These are phyloP conservation scores for Trichonephila clavipes DNA, from an alignment of 1,140 invertebrate species.

Conservation along the genomic window DNA sequence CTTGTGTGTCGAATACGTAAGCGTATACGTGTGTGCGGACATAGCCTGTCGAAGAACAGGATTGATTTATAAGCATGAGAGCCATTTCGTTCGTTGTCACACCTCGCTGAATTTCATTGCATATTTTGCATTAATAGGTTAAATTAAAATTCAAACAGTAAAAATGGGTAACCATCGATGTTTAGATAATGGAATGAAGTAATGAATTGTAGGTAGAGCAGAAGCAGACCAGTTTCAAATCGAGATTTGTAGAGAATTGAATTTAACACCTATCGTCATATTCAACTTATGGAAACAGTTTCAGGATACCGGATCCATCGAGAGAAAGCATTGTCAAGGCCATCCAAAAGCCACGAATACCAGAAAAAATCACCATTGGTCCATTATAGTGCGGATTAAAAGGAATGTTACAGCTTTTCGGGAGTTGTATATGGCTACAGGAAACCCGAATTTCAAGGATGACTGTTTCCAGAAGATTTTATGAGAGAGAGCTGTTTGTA, in stretches of 20 bases:
- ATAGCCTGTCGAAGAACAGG: no score
- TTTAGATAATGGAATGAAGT: no score
- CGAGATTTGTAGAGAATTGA: slow-evolving; percentile 1
- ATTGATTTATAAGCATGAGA: no score
- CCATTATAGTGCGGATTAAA: not conserved
- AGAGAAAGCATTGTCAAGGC: not conserved
- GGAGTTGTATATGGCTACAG: not conserved
- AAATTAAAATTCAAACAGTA: no score
- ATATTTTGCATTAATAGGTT: no score
- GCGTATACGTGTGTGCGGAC: no score
- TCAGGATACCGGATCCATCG: not conserved
- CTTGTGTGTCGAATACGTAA: no score
- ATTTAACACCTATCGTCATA: not conserved
- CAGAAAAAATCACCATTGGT: not conserved
- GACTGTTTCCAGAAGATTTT: not conserved
- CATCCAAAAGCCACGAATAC: not conserved
- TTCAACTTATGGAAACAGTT: slow-evolving; percentile 39
- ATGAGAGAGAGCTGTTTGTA: not conserved
- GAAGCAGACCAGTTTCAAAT: not conserved
- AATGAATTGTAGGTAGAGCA: no score
- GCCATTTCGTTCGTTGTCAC: no score
- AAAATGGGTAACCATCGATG: no score
- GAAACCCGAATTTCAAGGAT: not conserved
- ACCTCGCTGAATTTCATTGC: not conserved
- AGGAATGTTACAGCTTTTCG: not conserved